Conservation (phyloP, 2,797 vertebrate genomes). For the Dendrocincla tyrannina region DNA sequence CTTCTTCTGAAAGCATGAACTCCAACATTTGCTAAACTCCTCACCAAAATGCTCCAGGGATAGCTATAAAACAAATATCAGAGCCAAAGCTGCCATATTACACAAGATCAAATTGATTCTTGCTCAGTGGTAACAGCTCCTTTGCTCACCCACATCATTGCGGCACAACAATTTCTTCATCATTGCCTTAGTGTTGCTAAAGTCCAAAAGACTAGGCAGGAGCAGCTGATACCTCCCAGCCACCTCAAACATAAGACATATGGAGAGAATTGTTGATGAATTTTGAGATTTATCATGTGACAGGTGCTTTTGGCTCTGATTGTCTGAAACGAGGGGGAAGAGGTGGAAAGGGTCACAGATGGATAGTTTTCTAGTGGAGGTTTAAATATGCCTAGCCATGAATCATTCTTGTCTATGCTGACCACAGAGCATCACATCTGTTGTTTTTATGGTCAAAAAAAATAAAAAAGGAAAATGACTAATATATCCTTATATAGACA, state of each 20-base stretch:
- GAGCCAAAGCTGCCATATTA: background rate
- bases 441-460: conserved; percentile 57
- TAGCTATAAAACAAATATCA: background rate
- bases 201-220: conserved; percentile 25
- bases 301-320: conserved; percentile 25
- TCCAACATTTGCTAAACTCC: background rate
- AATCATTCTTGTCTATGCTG: conserved; percentile 52
- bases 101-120: background rate
- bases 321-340: conserved; percentile 36
- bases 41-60: background rate
- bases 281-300: conserved; percentile 26
- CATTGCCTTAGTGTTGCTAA: background rate
- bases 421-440: conserved; percentile 62
- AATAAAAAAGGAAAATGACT: conserved; percentile 47
- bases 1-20: background rate
- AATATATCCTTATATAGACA: conserved; percentile 47
- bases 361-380: conserved; percentile 6
- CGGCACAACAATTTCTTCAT: background rate
- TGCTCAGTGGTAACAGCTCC: background rate
- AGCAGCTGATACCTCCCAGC: conserved; percentile 26
- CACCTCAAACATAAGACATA: conserved; percentile 42
- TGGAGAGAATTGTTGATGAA: conserved; percentile 3
- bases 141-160: background rate
- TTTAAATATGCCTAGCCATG: conserved; percentile 39
- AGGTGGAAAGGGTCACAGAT: conserved; percentile 47